These are phyloP conservation scores for Wiebesia pumilae DNA, from an alignment of 1,140 invertebrate species.

Conservation along the genomic window DNA sequence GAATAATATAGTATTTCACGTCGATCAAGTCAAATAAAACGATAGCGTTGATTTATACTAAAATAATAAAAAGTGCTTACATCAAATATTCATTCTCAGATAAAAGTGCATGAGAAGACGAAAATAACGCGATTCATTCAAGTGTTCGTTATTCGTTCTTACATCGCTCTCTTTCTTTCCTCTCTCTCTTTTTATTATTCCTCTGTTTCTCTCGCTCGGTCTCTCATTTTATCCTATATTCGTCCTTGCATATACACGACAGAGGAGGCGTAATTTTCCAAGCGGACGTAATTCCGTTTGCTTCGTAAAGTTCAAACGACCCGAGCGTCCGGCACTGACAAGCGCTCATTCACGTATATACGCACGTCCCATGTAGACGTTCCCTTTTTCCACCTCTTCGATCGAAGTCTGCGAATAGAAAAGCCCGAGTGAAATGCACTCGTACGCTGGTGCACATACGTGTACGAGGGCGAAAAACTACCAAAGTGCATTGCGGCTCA, in stretches of 20 bases:
- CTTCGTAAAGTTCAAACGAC: slow-evolving; percentile 53
- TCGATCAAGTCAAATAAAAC: too few relatives aligned
- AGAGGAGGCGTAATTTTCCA: slow-evolving; percentile 37
- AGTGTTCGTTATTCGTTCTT: not conserved
- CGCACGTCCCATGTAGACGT: not conserved
- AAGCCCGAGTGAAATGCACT: not conserved
- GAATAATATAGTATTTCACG: too few relatives aligned
- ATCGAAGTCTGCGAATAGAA: not conserved
- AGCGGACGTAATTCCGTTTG: slow-evolving; percentile 53
- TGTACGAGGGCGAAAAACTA: slow-evolving; percentile 2
- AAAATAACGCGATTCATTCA: not conserved
- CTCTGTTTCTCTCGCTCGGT: not conserved
- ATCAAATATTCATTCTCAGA: not conserved
- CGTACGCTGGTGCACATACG: not conserved
- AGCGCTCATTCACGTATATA: not conserved
- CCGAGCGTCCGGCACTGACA: slow-evolving; percentile 26
- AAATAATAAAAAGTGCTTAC: too few relatives aligned
- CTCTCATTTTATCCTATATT: not conserved
- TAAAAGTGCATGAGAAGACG: not conserved
- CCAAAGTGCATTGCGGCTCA: not conserved
- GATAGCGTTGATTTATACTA: not conserved
- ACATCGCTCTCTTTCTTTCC: not conserved
- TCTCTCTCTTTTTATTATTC: not conserved
- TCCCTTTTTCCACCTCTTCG: slow-evolving; percentile 13
- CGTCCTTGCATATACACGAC: slow-evolving; percentile 23